phyloP scores from a whole-genome alignment of 53 echinoderm and acorn worm genomes.

The Holothuria leucospilota region DNA sequence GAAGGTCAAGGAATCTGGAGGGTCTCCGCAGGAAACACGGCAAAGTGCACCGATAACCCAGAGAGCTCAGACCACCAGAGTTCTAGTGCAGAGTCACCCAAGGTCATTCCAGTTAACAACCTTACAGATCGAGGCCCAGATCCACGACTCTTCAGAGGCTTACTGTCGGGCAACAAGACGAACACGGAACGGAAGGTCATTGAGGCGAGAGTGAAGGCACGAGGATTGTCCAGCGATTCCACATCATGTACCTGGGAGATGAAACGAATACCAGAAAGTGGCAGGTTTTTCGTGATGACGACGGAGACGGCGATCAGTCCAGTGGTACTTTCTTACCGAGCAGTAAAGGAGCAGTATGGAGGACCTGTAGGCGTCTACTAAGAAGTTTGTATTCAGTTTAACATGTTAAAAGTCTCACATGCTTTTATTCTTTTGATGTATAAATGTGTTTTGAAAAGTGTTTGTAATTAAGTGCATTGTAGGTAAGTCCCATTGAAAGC shows the following conservation, averaged over 20 bases:
- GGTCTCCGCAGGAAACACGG: neutral
- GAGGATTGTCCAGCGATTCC: neutral
- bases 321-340: neutral
- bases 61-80: neutral
- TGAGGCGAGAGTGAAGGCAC: neutral
- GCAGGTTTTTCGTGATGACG: neutral
- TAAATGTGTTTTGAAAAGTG: no score
- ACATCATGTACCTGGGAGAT: conserved; percentile 13
- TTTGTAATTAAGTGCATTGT: no score
- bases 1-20: no score
- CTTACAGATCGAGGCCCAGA: neutral
- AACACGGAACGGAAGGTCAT: neutral
- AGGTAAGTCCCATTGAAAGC: no score
- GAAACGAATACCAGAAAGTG: neutral
- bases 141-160: neutral
- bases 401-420: no score
- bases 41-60: neutral
- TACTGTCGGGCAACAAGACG: no score
- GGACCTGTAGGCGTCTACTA: no score
- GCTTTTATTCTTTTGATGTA: no score
- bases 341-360: neutral
- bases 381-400: no score
- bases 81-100: no score
- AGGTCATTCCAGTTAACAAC: no score
- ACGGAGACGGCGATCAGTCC: conserved; percentile 13